phyloP scores from a whole-genome alignment of 2,113 vertebrate species.

The Halichoerus grypus region DNA sequence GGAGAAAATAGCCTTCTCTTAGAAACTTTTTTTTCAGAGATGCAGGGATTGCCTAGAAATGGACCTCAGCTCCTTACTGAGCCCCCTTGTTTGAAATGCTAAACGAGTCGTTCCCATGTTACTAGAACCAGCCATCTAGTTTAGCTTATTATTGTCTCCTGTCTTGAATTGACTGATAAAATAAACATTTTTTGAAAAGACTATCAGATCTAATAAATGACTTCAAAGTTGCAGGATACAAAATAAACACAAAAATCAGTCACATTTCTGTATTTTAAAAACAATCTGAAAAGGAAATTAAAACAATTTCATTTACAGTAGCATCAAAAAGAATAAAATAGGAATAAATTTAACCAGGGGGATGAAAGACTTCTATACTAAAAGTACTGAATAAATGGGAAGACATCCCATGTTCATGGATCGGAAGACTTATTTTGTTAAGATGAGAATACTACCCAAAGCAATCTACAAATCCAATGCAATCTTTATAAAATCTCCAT shows the following conservation, averaged over 20 bases:
- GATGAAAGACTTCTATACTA: not conserved
- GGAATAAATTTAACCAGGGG: not conserved
- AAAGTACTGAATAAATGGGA: not conserved
- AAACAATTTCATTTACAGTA: not conserved
- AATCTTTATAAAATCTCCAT: not conserved
- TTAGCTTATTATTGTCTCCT: not conserved
- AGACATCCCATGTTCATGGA: not conserved
- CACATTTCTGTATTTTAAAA: not conserved
- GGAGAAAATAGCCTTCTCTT: not conserved
- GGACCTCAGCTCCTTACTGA: not conserved
- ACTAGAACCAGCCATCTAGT: not conserved
- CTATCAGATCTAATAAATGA: not conserved
- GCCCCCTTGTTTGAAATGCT: not conserved
- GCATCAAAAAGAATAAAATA: not conserved
- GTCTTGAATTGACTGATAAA: constrained; percentile 19
- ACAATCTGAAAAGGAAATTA: constrained; percentile 7
- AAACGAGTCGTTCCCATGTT: not conserved
- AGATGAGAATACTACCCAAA: not conserved
- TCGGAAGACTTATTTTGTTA: not conserved
- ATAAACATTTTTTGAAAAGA: constrained; percentile 19
- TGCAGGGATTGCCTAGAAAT: not conserved
- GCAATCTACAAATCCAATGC: not conserved
- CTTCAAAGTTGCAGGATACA: not conserved
- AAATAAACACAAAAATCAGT: not conserved
- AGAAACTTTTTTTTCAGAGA: not conserved